phyloP scores from a whole-genome alignment of 2,888 invertebrate genomes.

The Dasypogon diadema region DNA sequence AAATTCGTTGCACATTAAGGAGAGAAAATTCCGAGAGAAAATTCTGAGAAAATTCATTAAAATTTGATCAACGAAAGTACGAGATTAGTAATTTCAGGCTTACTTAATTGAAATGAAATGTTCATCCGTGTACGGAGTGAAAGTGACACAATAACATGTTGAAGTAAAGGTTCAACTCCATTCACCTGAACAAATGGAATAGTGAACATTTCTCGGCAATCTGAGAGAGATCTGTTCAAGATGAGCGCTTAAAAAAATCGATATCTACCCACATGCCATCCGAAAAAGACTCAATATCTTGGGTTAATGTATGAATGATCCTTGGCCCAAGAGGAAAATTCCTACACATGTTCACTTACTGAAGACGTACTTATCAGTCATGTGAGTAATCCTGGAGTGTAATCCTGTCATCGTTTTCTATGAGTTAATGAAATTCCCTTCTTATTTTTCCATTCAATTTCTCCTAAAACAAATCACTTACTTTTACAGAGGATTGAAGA shows the following conservation, averaged over 20 bases:
- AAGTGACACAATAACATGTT: constrained; percentile 6
- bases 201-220: not conserved
- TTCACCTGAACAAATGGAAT: constrained; percentile 17
- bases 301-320: not conserved
- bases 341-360: not conserved
- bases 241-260: constrained; percentile 24
- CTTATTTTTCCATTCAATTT: constrained; percentile 22
- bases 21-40: too few species aligned
- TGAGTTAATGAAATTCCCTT: constrained; percentile 13
- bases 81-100: too few species aligned
- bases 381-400: not conserved
- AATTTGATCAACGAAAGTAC: too few species aligned
- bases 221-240: not conserved
- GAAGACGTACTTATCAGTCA: constrained; percentile 20
- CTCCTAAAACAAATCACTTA: too few species aligned
- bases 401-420: not conserved
- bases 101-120: not conserved
- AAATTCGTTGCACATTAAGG: too few species aligned
- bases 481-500: too few species aligned
- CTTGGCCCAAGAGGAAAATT: not conserved
- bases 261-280: not conserved
- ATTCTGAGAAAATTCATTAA: too few species aligned
- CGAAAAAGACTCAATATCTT: not conserved
- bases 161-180: not conserved
- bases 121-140: not conserved